Evolutionary conservation across 1,140 invertebrate genomes (phyloP).

Genomic region (Polyergus mexicanus): DNA sequence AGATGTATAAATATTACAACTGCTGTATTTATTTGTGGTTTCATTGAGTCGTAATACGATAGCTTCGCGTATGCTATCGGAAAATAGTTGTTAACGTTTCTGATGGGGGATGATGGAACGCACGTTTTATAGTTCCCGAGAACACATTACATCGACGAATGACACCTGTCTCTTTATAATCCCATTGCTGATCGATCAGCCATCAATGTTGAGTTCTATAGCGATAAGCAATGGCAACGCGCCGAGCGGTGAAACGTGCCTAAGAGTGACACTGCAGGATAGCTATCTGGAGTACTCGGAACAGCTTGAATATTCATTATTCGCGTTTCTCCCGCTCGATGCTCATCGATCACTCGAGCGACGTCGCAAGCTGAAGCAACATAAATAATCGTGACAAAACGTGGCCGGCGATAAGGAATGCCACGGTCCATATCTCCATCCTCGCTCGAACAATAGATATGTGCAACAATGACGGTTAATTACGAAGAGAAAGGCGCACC

Average conservation of each 20-base stretch:
- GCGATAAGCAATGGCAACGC: slow-evolving; percentile 64
- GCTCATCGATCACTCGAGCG: slow-evolving; percentile 63
- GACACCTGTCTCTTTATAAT: slow-evolving; percentile 57
- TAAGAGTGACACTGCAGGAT: slow-evolving; percentile 68
- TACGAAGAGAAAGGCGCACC: slow-evolving; percentile 33
- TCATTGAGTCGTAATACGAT: neutral
- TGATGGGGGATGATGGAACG: slow-evolving; percentile 36
- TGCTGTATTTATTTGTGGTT: neutral
- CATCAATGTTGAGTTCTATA: slow-evolving; percentile 40
- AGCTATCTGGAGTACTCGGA: slow-evolving; percentile 67
- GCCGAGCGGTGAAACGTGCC: slow-evolving; percentile 15
- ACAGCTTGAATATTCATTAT: slow-evolving; percentile 69
- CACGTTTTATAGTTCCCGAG: slow-evolving; percentile 34
- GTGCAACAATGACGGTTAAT: slow-evolving; percentile 53
- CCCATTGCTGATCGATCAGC: slow-evolving; percentile 66
- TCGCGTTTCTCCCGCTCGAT: slow-evolving; percentile 47
- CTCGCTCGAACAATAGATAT: slow-evolving; percentile 24
- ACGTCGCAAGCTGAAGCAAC: slow-evolving; percentile 33
- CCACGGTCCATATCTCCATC: slow-evolving; percentile 1
- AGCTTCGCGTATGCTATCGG: neutral
- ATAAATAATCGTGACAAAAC: slow-evolving; percentile 54
- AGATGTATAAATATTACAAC: neutral
- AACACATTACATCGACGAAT: slow-evolving; percentile 58
- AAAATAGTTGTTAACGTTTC: slow-evolving; percentile 27
- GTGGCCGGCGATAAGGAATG: slow-evolving; percentile 30